Conservation (phyloP, 2,888 invertebrate species). For the Pedicia rivosa region DNA sequence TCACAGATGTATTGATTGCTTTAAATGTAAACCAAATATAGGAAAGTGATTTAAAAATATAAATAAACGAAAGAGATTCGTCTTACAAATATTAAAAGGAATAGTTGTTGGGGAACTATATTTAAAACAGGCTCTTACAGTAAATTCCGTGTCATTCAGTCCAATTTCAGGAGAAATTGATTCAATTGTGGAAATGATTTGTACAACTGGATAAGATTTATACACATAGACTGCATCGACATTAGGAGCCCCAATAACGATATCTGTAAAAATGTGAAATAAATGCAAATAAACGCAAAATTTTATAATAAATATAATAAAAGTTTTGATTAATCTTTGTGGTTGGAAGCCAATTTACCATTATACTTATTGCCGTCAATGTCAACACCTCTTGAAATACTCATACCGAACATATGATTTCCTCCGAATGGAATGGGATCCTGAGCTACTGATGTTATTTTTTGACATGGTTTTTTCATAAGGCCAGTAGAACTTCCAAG, state of each 20-base stretch:
- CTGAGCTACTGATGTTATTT: slow-evolving; percentile 22
- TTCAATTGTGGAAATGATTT: slow-evolving; percentile 22
- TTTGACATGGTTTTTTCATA: slow-evolving; percentile 26
- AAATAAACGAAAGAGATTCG: no score
- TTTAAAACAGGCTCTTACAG: no score
- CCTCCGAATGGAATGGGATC: not conserved
- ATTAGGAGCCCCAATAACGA: slow-evolving; percentile 32
- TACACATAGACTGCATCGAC: slow-evolving; percentile 30
- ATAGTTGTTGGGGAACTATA: no score
- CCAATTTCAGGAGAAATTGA: slow-evolving; percentile 27
- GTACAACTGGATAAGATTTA: slow-evolving; percentile 30
- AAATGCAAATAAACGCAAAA: no score
- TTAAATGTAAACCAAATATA: slow-evolving; percentile 24
- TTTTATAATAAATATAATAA: no score
- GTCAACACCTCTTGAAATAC: slow-evolving; percentile 32
- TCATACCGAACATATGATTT: slow-evolving; percentile 28
- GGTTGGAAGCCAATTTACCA: no score
- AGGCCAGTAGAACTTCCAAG: slow-evolving; percentile 29
- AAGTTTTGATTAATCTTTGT: no score
- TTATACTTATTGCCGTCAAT: slow-evolving; percentile 29
- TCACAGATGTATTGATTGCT: slow-evolving; percentile 22
- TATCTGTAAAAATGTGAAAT: no score
- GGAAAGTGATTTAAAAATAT: no score
- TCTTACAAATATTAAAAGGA: no score
- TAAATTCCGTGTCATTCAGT: slow-evolving; percentile 23